Base-by-base conservation (phyloP, 2,797 vertebrate genomes). In the Cuniculus paca region DNA sequence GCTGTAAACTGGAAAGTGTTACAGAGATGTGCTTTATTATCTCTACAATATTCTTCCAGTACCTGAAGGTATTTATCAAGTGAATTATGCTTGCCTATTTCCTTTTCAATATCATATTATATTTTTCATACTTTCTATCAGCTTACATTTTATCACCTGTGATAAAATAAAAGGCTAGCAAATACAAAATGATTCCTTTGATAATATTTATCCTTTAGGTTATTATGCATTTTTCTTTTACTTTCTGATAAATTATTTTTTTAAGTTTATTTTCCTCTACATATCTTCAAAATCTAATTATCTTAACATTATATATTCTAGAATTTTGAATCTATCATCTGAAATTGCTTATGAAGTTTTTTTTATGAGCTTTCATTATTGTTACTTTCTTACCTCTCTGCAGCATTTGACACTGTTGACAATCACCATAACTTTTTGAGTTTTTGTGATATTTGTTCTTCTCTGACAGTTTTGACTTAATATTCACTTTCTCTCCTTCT, bases 361-460 rank as follows among this genome's bases (percentile, higher is more conserved):
- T 58, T 90, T 93, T 95, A 84, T 81, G 70, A 91, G 60, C 80
- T 90, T 89, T 93, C 75, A 81, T 92, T 83, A 85, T 95, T 95
- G 68, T 77, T 81, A 84, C 58, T 89, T 84, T 48, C 42, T 93
- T 68, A 34, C 42, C 91, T 95, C 61, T 94, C 65, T 74, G 50
- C 11, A 75, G 83, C 72, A 75, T 92, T 88, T 95, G 89, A 97
- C 93, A 94, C 79, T 96, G 61, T 91, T 96, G 93, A 96, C 78
- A 91, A 97, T 96, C 81, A 96, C 83, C 65, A 75, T 54, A 94
- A 93, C 72, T 95, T 94, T 94, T 72, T 77, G 81, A 97, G 91
- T 45, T 97, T 94, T 80, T 79, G 50, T 82, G 87, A 83, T 85
- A 94, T 95, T 90, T 96, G 75, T 93, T 97, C 90, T 88, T 90